Evolutionary conservation across 2,888 invertebrate species (phyloP).

Genomic region (Pristionchus japonicus): DNA sequence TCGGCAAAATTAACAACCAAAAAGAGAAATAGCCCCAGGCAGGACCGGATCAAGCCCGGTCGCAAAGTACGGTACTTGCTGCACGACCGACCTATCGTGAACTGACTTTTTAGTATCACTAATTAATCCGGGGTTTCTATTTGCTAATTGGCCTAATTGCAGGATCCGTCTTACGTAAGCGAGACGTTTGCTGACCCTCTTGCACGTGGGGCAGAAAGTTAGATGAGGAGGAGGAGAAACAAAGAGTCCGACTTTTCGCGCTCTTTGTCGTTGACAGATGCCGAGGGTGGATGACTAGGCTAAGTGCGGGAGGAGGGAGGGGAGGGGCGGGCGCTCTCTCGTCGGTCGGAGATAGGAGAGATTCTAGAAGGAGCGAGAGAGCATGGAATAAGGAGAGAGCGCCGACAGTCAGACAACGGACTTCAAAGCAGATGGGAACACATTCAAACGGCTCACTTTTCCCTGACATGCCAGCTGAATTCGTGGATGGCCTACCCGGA

Average conservation of each 20-base stretch:
- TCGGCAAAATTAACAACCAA: background rate
- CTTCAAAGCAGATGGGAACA: slow-evolving; percentile 37
- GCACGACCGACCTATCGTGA: background rate
- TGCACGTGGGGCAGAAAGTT: background rate
- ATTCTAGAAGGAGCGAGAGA: background rate
- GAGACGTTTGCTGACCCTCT: background rate
- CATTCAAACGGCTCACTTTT: slow-evolving; percentile 3
- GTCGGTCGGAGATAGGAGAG: background rate
- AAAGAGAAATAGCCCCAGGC: background rate
- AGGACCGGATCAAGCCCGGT: background rate
- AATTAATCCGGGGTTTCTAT: background rate
- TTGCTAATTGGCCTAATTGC: background rate
- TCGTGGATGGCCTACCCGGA: too few species aligned
- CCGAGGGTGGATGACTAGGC: slow-evolving; percentile 28
- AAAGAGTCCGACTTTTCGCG: slow-evolving; percentile 1
- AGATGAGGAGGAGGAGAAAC: background rate
- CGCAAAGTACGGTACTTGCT: background rate
- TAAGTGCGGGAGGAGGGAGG: background rate
- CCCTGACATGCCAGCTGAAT: background rate
- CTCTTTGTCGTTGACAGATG: slow-evolving; percentile 18
- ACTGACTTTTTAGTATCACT: background rate
- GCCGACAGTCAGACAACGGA: background rate
- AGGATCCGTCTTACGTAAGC: background rate
- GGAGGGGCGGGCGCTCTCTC: background rate
- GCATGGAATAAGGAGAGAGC: background rate